These are phyloP conservation scores for Muschampia staudingeri DNA, from an alignment of 2,888 invertebrate species.

Conservation along the genomic window DNA sequence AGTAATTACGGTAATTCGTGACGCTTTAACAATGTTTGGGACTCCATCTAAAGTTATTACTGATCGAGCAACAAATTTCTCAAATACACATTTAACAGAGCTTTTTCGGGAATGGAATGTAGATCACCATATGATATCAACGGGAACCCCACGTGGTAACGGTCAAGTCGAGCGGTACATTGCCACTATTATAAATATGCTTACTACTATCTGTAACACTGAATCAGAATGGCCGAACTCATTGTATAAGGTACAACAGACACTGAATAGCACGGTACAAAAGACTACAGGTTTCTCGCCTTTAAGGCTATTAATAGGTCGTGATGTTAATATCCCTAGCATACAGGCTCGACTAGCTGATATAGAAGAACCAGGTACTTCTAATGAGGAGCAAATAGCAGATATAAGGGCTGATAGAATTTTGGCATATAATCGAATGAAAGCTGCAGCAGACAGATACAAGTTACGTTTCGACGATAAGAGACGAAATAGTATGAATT, in stretches of 20 bases:
- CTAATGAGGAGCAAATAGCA: constrained; percentile 11
- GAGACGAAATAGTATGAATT: constrained; percentile 42
- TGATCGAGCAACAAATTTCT: constrained; percentile 62
- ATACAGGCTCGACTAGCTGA: constrained; percentile 51
- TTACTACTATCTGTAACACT: constrained; percentile 51
- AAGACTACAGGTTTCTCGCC: constrained; percentile 58
- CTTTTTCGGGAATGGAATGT: constrained; percentile 53
- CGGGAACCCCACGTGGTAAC: constrained; percentile 51
- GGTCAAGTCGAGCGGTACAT: constrained; percentile 56
- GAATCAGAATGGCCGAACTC: constrained; percentile 62
- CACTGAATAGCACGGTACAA: constrained; percentile 59
- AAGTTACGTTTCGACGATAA: constrained; percentile 32
- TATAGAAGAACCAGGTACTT: constrained; percentile 26
- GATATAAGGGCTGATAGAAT: constrained; percentile 30
- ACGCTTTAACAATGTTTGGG: constrained; percentile 58
- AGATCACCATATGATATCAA: constrained; percentile 60
- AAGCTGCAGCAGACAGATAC: constrained; percentile 33
- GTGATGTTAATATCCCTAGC: constrained; percentile 49
- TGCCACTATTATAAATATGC: constrained; percentile 56
- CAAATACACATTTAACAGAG: constrained; percentile 7
- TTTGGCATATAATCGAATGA: constrained; percentile 25
- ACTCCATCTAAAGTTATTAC: constrained; percentile 57
- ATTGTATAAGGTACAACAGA: constrained; percentile 63
- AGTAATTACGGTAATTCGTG: background rate
- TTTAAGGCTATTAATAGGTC: constrained; percentile 46